Evolutionary conservation across 2,888 invertebrate species (phyloP).

Genomic region (Phyllotreta striolata): DNA sequence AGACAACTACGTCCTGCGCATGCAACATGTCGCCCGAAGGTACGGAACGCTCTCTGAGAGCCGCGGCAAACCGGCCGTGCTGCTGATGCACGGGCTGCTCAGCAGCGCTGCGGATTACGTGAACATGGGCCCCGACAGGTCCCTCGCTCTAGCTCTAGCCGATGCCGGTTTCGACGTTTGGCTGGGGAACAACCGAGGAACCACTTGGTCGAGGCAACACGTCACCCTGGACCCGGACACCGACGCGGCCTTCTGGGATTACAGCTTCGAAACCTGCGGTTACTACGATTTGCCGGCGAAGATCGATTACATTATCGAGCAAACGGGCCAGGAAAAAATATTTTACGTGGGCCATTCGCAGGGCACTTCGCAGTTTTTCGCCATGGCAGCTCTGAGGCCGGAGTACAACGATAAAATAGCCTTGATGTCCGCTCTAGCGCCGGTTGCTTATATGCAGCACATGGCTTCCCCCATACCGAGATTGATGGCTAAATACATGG

Average conservation of each 20-base stretch:
- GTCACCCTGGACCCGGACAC: conserved; percentile 58
- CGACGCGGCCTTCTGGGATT: conserved; percentile 68
- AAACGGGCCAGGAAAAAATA: conserved; percentile 64
- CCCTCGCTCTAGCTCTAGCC: conserved; percentile 66
- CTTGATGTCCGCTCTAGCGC: conserved; percentile 32
- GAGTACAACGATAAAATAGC: conserved; percentile 71
- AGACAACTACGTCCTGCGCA: conserved; percentile 79
- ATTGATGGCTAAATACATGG: conserved; percentile 14
- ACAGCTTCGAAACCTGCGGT: conserved; percentile 84
- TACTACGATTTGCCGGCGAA: conserved; percentile 79
- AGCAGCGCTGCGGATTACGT: conserved; percentile 79
- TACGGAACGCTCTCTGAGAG: conserved; percentile 42
- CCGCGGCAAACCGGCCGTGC: conserved; percentile 63
- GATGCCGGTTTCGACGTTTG: conserved; percentile 79
- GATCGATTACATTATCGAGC: conserved; percentile 72
- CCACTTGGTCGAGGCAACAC: conserved; percentile 70
- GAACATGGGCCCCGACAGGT: conserved; percentile 72
- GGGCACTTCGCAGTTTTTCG: conserved; percentile 74
- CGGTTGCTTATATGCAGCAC: conserved; percentile 33
- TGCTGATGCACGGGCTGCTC: conserved; percentile 77
- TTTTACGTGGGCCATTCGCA: conserved; percentile 84
- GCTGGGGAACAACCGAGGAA: conserved; percentile 84
- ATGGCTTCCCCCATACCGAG: conserved; percentile 16
- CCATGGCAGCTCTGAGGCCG: conserved; percentile 69
- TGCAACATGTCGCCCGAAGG: conserved; percentile 72